Evolutionary conservation across 2,888 invertebrate genomes (phyloP).

Genomic region (Antheraea assamensis): DNA sequence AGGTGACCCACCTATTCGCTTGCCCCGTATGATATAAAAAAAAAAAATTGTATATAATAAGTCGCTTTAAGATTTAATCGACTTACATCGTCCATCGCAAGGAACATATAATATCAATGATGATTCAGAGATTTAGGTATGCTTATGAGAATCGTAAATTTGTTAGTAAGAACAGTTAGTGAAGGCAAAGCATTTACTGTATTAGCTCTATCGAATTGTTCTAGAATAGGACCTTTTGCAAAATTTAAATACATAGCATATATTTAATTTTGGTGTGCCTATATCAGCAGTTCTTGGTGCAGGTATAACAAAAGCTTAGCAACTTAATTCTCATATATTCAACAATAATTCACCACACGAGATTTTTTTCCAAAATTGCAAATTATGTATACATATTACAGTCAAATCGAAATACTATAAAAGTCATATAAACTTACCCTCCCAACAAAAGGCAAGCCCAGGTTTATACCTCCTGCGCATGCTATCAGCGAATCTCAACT

Average conservation of each 20-base stretch:
- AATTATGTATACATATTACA: too few relatives aligned
- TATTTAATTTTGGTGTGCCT: neutral
- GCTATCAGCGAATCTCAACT: conserved; percentile 84
- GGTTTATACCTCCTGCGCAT: conserved; percentile 86
- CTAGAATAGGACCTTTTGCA: neutral
- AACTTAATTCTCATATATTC: neutral
- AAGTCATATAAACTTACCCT: conserved; percentile 70
- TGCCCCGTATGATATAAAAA: too few relatives aligned
- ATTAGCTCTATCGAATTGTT: neutral
- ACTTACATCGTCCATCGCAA: neutral
- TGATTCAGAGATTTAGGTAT: too few relatives aligned
- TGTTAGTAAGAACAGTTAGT: neutral
- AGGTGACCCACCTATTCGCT: too few relatives aligned
- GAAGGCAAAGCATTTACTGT: neutral
- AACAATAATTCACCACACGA: too few relatives aligned
- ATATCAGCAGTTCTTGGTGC: too few relatives aligned
- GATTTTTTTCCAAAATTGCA: too few relatives aligned
- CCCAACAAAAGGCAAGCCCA: conserved; percentile 85
- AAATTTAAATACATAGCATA: neutral
- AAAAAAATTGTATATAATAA: neutral
- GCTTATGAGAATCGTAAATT: too few relatives aligned
- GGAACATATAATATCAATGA: too few relatives aligned
- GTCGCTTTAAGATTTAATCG: neutral
- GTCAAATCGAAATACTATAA: neutral
- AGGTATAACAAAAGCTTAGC: too few relatives aligned